Evolutionary conservation across 2,797 vertebrate species (phyloP).

Genomic region (Sebastes umbrosus): DNA sequence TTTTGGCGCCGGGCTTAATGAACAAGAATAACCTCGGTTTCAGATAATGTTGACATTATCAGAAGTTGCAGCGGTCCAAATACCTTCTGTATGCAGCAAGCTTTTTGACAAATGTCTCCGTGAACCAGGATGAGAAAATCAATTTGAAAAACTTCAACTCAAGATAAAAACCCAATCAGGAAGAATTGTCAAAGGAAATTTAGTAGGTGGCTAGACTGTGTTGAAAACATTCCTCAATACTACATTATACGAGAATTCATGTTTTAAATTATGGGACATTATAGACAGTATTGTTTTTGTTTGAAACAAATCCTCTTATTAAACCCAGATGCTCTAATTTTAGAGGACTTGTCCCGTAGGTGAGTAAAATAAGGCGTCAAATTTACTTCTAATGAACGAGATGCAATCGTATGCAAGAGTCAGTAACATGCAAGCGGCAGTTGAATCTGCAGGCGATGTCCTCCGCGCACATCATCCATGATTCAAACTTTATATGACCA

Average conservation of each 20-base stretch:
- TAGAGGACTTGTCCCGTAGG: background rate
- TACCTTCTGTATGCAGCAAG: background rate
- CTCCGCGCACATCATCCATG: conserved; percentile 2
- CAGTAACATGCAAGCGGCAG: background rate
- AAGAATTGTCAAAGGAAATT: conserved; percentile 8
- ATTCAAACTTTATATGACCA: conserved; percentile 36
- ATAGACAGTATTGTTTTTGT: background rate
- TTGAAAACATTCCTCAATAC: background rate
- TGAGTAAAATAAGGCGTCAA: background rate
- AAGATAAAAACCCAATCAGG: conserved; percentile 32
- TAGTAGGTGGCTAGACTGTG: background rate
- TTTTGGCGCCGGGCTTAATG: background rate
- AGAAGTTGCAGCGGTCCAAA: background rate
- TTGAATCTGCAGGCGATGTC: background rate
- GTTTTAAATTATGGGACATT: background rate
- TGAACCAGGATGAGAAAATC: background rate
- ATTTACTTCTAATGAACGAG: background rate
- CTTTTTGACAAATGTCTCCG: conserved; percentile 11
- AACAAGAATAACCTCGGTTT: background rate
- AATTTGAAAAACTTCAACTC: conserved; percentile 28
- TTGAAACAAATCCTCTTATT: background rate
- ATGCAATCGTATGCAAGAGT: background rate
- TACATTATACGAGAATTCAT: background rate
- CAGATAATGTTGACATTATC: conserved; percentile 11
- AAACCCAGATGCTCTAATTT: background rate